A percentile compares a stretch with the other conserved stretches of the same genome.
phyloP scores from a whole-genome alignment of 2,888 invertebrate species.

The Dynastes grantii region DNA sequence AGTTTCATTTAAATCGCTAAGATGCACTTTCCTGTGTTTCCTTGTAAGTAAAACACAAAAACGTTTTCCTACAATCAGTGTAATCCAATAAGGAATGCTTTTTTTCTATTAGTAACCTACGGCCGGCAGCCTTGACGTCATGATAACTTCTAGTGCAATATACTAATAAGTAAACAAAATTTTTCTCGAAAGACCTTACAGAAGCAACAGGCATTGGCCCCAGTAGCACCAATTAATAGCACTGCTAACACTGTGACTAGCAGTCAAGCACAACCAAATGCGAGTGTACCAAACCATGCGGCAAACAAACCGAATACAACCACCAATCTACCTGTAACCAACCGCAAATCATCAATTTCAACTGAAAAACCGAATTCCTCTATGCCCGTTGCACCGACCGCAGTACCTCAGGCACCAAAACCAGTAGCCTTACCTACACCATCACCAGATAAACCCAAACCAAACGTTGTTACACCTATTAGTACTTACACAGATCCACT shows the following conservation, averaged over 20 bases:
- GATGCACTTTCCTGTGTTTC: no score
- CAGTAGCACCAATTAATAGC: conserved; percentile 58
- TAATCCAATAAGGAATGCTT: conserved; percentile 46
- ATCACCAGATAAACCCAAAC: conserved; percentile 66
- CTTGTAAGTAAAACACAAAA: no score
- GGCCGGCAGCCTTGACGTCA: conserved; percentile 4
- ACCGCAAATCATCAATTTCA: conserved; percentile 61
- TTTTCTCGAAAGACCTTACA: conserved; percentile 60
- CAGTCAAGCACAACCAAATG: conserved; percentile 55
- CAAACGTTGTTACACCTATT: conserved; percentile 65
- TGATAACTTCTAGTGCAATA: conserved; percentile 17
- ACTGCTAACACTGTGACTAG: conserved; percentile 59
- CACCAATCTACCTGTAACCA: conserved; percentile 54
- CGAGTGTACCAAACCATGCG: conserved; percentile 59
- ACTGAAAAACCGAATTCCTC: conserved; percentile 62
- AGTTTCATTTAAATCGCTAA: no score
- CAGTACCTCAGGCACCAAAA: conserved; percentile 68
- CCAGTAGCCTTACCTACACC: conserved; percentile 61
- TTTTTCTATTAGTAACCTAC: conserved; percentile 42
- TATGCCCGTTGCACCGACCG: conserved; percentile 65
- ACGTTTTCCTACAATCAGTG: neutral
- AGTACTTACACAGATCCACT: conserved; percentile 77
- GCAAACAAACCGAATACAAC: conserved; percentile 64
- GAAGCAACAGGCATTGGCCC: conserved; percentile 59
- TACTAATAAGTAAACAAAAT: conserved; percentile 37